phyloP scores from a whole-genome alignment of 1,140 invertebrate genomes.

The Eupristina koningsbergeri region DNA sequence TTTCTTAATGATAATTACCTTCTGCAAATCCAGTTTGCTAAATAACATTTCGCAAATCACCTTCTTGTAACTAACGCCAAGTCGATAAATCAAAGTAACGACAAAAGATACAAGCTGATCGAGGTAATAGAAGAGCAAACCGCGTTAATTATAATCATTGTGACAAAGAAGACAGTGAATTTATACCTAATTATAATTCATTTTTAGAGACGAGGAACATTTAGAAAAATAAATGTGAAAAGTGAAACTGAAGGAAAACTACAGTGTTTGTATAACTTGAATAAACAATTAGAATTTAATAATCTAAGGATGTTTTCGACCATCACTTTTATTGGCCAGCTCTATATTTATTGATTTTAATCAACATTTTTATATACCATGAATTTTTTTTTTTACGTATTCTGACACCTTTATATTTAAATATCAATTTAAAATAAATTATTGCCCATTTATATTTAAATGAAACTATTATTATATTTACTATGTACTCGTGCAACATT shows the following conservation, averaged over 20 bases:
- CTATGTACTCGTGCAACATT: background rate
- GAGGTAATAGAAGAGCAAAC: background rate
- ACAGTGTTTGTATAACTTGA: background rate
- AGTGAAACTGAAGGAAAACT: background rate
- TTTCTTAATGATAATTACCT: conserved; percentile 15
- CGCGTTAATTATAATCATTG: background rate
- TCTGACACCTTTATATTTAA: too few relatives aligned
- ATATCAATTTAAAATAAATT: too few relatives aligned
- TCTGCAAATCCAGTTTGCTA: background rate
- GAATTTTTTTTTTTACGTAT: background rate
- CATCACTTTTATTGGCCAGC: background rate
- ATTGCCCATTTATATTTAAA: too few relatives aligned
- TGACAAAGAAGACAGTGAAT: background rate
- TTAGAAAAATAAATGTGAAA: background rate
- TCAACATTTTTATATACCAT: background rate
- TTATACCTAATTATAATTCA: conserved; percentile 33
- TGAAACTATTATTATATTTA: too few relatives aligned
- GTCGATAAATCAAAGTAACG: conserved; percentile 23
- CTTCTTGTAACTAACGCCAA: background rate
- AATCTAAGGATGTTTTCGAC: background rate
- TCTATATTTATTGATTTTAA: background rate
- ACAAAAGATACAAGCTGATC: background rate
- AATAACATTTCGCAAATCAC: conserved; percentile 15
- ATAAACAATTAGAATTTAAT: background rate
- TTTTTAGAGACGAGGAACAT: background rate